Base-by-base conservation (phyloP, 2,797 vertebrate genomes). In the Oryzias sinensis region DNA sequence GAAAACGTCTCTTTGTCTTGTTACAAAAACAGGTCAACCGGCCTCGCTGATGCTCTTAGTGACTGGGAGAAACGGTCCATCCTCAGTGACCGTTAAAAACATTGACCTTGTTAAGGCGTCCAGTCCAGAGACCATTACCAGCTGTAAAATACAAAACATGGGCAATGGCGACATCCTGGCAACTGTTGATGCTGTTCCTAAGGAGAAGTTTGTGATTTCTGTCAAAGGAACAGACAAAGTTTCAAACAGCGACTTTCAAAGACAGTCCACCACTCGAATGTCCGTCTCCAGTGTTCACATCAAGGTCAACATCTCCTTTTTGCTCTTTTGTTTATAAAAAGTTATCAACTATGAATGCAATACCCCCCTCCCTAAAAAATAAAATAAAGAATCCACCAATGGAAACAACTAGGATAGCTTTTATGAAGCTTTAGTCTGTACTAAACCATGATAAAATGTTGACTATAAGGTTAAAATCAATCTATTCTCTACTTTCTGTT, bases 191-290 rank as follows among this genome's bases (percentile, higher is more conserved):
- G 2, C 16, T 0, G 76, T 90, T 25, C 90, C 90, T 8, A 63
- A 63, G 0, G 87, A 82, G 7, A 87, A 90, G 70, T 92, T 92
- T 82, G 85, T 90, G 43, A 49, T 93, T 0, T 1, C 72, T 5
- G 46, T 92, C 15, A 87, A 61, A 22, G 92, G 90, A 72, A 79
- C 56, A 9, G 91, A 92, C 53, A 80, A 45, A 53, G 53, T 58
- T 14, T 86, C 83, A 13, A 68, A 68, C 29, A 88, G 49, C 15
- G 14, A 49, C 14, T 92, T 90, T 53, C 89, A 91, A 72, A 89
- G 92, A 47, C 92, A 92, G 63, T 90, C 87, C 3, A 90, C 88
- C 22, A 91, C 92, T 48, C 86, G 84, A 73, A 87, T 91, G 85
- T 89, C 89, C 0, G 56, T 84, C 49, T 90, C 90, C n/a, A 81